phyloP scores from a whole-genome alignment of 2,797 vertebrate species.

The Hydrophis major region DNA sequence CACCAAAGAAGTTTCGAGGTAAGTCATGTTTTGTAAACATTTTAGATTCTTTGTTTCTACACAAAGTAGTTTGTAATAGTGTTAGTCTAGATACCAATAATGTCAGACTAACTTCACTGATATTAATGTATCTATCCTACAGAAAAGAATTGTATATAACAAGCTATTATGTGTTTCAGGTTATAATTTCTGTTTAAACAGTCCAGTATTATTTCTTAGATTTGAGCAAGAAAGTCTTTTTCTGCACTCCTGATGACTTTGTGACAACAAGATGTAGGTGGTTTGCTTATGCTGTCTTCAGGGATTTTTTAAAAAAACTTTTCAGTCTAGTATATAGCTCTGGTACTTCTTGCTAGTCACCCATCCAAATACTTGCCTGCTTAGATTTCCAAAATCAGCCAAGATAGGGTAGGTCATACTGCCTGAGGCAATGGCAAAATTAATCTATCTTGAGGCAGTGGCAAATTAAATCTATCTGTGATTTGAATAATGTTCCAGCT shows the following conservation, averaged over 20 bases:
- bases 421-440: background rate
- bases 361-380: background rate
- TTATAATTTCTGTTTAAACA: background rate
- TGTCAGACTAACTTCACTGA: background rate
- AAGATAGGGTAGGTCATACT: background rate
- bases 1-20: conserved; percentile 98
- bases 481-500: background rate
- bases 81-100: background rate
- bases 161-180: background rate
- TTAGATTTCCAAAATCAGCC: background rate
- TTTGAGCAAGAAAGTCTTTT: background rate
- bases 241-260: background rate
- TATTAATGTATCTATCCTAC: background rate
- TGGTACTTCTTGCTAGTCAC: background rate
- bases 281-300: background rate
- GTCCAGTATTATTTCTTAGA: background rate
- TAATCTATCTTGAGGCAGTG: background rate
- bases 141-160: background rate
- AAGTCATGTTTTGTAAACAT: conserved; percentile 6
- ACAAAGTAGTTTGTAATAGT: background rate
- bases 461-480: background rate
- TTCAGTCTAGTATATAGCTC: background rate
- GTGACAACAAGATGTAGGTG: background rate
- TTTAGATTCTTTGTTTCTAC: background rate
- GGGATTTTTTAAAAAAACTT: background rate